phyloP scores from a whole-genome alignment of 92 coral and sea anemone genomes.

The Epizoanthus scotinus region DNA sequence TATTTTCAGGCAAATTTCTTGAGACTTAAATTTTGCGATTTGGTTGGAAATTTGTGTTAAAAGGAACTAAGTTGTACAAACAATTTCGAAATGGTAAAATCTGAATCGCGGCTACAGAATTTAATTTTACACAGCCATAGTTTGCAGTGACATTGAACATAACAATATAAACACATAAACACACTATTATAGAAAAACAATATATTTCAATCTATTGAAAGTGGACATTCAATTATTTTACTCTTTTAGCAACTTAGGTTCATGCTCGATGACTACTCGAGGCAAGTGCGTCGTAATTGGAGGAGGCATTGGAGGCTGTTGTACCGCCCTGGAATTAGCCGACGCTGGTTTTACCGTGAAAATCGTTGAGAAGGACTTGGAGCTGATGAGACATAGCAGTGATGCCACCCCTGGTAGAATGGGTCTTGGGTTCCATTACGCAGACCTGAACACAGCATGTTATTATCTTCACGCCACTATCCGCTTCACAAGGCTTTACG shows the following conservation, averaged over 20 bases:
- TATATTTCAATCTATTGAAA: no score
- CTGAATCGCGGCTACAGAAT: no score
- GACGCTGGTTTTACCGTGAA: constrained; percentile 52
- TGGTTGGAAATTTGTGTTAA: no score
- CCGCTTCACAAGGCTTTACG: constrained; percentile 48
- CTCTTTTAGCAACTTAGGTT: background rate
- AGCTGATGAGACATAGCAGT: constrained; percentile 63
- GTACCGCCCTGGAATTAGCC: constrained; percentile 64
- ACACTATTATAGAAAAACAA: no score
- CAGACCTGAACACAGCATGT: constrained; percentile 57
- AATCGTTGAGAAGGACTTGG: constrained; percentile 54
- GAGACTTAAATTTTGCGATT: no score
- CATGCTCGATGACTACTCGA: background rate
- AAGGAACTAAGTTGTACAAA: no score
- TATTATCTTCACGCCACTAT: constrained; percentile 59
- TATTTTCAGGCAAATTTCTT: no score
- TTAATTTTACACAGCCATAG: no score
- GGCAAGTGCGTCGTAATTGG: constrained; percentile 46
- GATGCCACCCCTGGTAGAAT: constrained; percentile 62
- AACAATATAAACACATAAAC: no score
- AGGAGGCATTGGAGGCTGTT: constrained; percentile 76
- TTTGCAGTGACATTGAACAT: no score
- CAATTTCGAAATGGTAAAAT: no score
- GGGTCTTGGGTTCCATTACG: constrained; percentile 75
- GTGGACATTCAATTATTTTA: no score